Conservation (phyloP, 1,140 invertebrate species). For the Drosophila takahashii region DNA sequence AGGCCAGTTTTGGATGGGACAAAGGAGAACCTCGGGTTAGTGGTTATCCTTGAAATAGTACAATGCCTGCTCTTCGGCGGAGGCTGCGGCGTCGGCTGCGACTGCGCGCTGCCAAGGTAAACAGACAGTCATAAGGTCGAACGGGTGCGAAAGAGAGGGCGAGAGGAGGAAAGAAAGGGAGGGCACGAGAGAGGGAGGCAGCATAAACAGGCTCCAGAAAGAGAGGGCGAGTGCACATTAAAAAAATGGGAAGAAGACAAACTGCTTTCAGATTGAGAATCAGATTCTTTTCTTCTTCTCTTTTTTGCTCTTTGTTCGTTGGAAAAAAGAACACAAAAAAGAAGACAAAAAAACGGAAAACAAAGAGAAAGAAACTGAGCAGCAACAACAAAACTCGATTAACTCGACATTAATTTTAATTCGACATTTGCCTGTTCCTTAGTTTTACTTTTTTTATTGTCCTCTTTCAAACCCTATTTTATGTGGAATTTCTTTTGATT, state of each 20-base stretch:
- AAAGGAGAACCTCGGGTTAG: constrained; percentile 52
- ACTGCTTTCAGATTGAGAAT: constrained; percentile 76
- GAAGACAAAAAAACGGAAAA: constrained; percentile 10
- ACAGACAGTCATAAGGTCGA: constrained; percentile 54
- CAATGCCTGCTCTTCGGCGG: constrained; percentile 69
- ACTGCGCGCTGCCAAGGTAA: constrained; percentile 43
- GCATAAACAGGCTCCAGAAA: constrained; percentile 61
- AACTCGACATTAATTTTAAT: constrained; percentile 84
- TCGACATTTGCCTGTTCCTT: constrained; percentile 63
- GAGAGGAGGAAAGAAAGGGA: constrained; percentile 20
- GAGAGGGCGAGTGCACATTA: constrained; percentile 41
- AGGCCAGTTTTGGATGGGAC: constrained; percentile 28
- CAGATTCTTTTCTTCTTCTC: constrained; percentile 64
- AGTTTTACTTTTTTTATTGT: constrained; percentile 38
- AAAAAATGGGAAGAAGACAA: constrained; percentile 73
- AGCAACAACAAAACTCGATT: constrained; percentile 81
- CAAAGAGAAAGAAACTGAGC: constrained; percentile 42
- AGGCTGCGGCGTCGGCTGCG: constrained; percentile 57
- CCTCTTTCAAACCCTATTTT: constrained; percentile 57
- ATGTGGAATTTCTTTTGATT: constrained; percentile 51
- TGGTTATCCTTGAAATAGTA: constrained; percentile 83
- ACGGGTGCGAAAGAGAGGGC: constrained; percentile 41
- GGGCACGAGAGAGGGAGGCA: constrained; percentile 14
- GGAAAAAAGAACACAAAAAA: constrained; percentile 34
- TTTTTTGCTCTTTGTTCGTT: constrained; percentile 18